Percentiles rank a stretch among this genome's conserved stretches.
phyloP scores from a whole-genome alignment of 2,113 vertebrate genomes.

The Arizona elegans region DNA sequence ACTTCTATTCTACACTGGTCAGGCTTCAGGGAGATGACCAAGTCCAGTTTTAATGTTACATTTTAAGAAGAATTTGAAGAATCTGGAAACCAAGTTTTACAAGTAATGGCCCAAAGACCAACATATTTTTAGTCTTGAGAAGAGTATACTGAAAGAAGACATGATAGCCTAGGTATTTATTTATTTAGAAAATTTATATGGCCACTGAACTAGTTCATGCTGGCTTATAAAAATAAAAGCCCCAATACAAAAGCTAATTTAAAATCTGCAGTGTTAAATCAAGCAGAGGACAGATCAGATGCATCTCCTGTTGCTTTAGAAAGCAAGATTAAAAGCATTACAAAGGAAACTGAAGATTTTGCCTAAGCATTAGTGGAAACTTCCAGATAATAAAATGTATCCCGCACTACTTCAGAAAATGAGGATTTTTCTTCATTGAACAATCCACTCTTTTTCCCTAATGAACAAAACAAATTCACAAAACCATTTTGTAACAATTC shows the following conservation, averaged over 20 bases:
- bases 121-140: not conserved
- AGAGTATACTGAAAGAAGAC: not conserved
- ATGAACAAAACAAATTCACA: not conserved
- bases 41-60: not conserved
- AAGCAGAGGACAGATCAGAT: not conserved
- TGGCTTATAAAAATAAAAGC: not conserved
- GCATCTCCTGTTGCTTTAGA: not conserved
- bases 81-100: not conserved
- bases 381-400: not conserved
- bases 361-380: not conserved
- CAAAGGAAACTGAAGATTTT: not conserved
- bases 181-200: not conserved
- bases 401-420: not conserved
- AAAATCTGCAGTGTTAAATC: not conserved
- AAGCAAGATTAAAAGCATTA: not conserved
- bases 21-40: not conserved
- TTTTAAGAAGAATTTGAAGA: not conserved
- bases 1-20: not conserved
- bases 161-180: not conserved
- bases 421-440: not conserved
- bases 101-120: not conserved
- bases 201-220: not conserved
- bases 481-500: not conserved
- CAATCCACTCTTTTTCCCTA: not conserved
- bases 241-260: not conserved